A percentile compares a stretch with the other conserved stretches of the same genome.
These are phyloP conservation scores for Mizuhopecten yessoensis DNA, from an alignment of 1,140 invertebrate genomes.

Conservation along the genomic window DNA sequence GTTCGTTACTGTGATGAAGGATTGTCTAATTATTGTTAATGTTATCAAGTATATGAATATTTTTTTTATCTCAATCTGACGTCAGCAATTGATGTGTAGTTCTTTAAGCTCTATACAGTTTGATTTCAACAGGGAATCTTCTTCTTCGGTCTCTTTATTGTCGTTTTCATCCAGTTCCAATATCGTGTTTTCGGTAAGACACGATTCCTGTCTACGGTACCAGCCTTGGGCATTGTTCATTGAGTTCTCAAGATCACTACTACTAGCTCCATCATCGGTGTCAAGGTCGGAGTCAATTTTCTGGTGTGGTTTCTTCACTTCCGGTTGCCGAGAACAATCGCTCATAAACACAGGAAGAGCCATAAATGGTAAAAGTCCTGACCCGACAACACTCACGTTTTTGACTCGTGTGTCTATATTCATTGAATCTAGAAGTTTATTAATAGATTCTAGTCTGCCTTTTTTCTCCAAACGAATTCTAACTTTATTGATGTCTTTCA, in stretches of 20 bases:
- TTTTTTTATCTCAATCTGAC: background rate
- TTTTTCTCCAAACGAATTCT: slow-evolving; percentile 57
- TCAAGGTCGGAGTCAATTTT: background rate
- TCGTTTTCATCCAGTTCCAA: background rate
- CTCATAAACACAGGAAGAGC: slow-evolving; percentile 50
- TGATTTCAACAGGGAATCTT: background rate
- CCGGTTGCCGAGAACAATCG: background rate
- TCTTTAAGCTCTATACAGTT: background rate
- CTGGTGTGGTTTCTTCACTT: background rate
- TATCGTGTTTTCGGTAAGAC: background rate
- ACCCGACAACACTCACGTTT: background rate
- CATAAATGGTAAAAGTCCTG: slow-evolving; percentile 44
- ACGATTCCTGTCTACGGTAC: slow-evolving; percentile 7
- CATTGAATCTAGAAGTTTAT: slow-evolving; percentile 30
- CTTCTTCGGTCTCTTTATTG: background rate
- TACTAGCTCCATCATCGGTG: background rate
- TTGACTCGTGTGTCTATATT: background rate
- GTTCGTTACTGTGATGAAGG: too few relatives aligned
- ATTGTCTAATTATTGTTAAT: too few relatives aligned
- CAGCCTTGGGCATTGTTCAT: background rate
- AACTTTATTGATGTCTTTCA: slow-evolving; percentile 51
- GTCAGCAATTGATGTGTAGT: background rate
- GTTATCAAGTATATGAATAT: too few relatives aligned
- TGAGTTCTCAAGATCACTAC: background rate
- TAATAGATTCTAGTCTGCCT: slow-evolving; percentile 46